Evolutionary conservation across 2,888 invertebrate genomes (phyloP), one percentile per base, ranked within the genome.

Genomic region (Drosophila mercatorum): DNA sequence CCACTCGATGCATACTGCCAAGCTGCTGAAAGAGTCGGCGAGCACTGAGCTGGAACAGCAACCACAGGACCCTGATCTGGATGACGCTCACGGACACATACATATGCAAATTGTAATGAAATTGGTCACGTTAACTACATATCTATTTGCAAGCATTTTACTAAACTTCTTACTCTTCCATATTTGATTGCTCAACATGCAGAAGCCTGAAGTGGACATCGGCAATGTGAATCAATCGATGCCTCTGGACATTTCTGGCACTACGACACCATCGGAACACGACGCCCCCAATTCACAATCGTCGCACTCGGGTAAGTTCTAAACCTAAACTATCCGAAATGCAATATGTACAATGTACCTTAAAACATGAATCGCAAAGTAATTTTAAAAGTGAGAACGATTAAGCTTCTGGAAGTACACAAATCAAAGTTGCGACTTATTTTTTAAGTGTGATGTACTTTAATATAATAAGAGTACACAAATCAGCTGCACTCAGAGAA

Each of bases 41-140:
- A 93, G 92, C 81, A 92, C 92, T 43, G 94, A 94, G 67, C 93
- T 94, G 41, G 93, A 94, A 68, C 91, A 91, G 53, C 94, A 93
- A 70, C 93, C 94, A 59, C 94, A 94, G 68, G 94, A 94, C 81
- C 94, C 93, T 17, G 94, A 95, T 84, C 93, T 94, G 72, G 93
- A 94, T 58, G 94, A 94, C 71, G 90, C 89, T 55, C 92, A 92
- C 69, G 92, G 92, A 75, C 92, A 92, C 73, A 91, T 93, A 76
- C 93, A 93, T 81, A 94, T 94, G 85, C 94, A 94, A 87, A 93
- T 92, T 90, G 92, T 92, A 90, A 92, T 76, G 85, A 87, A 83
- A 90, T 88, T 87, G 90, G 90, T 86, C 90, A 89, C 72, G 88
- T 88, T 78, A 72, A 61, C 49, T 53, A 49, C 22, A 44, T 65